Evolutionary conservation across 92 coral and sea anemone genomes (phyloP), one percentile per base, ranked within the genome.

Genomic region (Parazoanthus darwini): DNA sequence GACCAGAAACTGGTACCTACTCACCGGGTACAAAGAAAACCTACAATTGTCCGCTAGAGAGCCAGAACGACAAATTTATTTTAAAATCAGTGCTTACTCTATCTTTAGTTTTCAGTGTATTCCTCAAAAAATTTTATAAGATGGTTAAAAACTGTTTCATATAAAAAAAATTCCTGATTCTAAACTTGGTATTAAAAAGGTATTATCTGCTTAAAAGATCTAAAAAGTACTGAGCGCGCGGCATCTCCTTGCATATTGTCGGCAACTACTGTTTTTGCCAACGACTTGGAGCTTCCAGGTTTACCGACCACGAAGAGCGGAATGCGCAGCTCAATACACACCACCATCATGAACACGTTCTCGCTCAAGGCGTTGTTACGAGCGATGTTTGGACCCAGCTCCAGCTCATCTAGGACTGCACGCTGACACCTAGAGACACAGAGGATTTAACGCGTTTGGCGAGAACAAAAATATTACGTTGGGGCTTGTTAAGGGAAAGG

Each of bases 261-360:
- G 1, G 42, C 42, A 39, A 39, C 42, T 39, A 39, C 42, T 2
- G 42, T 39, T 39, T 88, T 88, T 29, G 90, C 90, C 74, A 88
- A 68, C 36, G 90, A 88, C 50, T 88, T 88, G 39, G 90, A 39
- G 42, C 42, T 39, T 0, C 42, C 42, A 39, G 42, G 42, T 39
- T 39, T 39, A 39, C 42, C 42, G 20, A 39, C 42, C 42, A 39
- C 42, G 1, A 39, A 39, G 42, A 39, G 58, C 7, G 98, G 98
- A 72, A 95, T 94, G 66, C 98, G 92, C 26, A 95, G 93, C 91
- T 95, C 98, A 68, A 94, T 92, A 94, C 96, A 39, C 42, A 39
- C 42, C 4, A 39, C 42, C 98, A 95, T 95, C 98, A 96, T 92
- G 81, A 95, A 95, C 78, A 95, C 98, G 59, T 95, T 95, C 80